Base-by-base conservation (phyloP, 2,797 vertebrate genomes). In the Vireo griseus region DNA sequence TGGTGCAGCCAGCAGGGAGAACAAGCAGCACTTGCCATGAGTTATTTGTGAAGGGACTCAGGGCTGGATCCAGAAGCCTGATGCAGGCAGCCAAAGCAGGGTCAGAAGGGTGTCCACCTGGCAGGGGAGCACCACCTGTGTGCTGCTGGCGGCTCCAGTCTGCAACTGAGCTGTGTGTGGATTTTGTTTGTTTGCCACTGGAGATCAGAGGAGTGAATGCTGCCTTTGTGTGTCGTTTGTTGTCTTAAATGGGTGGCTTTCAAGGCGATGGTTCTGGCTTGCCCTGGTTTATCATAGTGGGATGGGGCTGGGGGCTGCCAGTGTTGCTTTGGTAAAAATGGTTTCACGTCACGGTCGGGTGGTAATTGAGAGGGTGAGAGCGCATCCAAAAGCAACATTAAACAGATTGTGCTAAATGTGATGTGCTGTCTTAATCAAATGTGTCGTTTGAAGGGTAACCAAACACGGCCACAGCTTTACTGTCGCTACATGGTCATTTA, bases 401-500 rank as follows among this genome's bases (percentile, higher is more conserved):
- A 92, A 52, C 88, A 92, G 86, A 88, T 67, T 84, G 74, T 45
- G 62, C 80, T 88, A 55, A 66, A 77, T 80, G 66, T 9, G 37
- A 39, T 39, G 37, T 39, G 37, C 37, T 76, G 50, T 62, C 85
- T 72, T 84, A 94, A 94, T 67, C 76, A 91, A 91, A 88, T 40
- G 45, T 89, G 25, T 69, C 4, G 1, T 90, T 66, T 90, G 90
- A 95, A 91, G 78, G 80, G 79, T 57, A 95, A 65, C 66, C 35
- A 95, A 96, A 82, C 54, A 66, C 0, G 0, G 71, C 62, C 57
- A 52, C 20, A 29, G 42, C 59, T 96, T 95, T 77, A 33, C 40
- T 88, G 61, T 74, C 39, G 65, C 42, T 90, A 75, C 58, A 57
- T 24, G 78, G 65, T 75, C 94, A 92, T 96, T 94, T 94, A 57